Conservation (phyloP, 2,113 vertebrate species). For the Aix galericulata region DNA sequence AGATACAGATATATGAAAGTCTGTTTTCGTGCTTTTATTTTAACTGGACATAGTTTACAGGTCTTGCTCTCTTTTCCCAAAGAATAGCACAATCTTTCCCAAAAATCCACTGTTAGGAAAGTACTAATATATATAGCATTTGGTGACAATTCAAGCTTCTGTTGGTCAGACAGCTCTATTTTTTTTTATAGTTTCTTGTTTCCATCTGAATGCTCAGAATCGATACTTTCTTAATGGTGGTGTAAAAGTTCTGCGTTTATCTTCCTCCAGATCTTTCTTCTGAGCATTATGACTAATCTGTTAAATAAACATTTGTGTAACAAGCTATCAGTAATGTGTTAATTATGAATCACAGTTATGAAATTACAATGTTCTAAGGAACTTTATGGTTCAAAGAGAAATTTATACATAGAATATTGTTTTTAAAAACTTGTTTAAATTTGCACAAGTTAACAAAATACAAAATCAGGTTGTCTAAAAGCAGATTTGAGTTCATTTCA, state of each 20-base stretch:
- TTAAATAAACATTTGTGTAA: slow-evolving; percentile 11
- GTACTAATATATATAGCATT: not conserved
- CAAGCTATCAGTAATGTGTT: not conserved
- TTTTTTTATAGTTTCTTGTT: not conserved
- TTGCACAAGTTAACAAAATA: not conserved
- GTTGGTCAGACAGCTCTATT: not conserved
- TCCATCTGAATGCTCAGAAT: not conserved
- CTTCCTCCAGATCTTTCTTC: not conserved
- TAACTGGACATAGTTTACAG: not conserved
- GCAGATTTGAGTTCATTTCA: not conserved
- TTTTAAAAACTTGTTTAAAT: not conserved
- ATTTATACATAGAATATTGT: not conserved
- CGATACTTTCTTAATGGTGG: not conserved
- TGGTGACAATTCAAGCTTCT: not conserved
- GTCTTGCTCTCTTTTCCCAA: not conserved
- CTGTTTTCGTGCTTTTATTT: not conserved
- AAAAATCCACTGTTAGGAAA: not conserved
- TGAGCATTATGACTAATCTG: not conserved
- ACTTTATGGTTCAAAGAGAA: not conserved
- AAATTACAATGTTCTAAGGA: not conserved
- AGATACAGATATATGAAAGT: not conserved
- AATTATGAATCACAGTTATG: not conserved
- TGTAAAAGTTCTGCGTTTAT: not conserved
- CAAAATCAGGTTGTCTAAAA: not conserved
- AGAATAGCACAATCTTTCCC: not conserved